Base-by-base conservation (phyloP, 2,888 invertebrate genomes). In the Dryococelus australis region DNA sequence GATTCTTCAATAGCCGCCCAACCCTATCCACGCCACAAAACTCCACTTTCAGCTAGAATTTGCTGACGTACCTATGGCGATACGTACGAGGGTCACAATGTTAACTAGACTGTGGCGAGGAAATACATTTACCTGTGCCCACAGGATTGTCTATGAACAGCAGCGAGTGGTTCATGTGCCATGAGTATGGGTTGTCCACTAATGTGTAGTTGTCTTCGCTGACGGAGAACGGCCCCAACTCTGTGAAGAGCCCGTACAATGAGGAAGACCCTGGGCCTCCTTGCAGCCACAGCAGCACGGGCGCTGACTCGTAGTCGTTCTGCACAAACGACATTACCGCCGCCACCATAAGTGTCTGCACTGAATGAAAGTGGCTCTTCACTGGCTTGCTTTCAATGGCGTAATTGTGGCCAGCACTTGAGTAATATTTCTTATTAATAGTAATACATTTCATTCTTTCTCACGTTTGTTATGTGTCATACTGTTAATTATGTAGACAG, bases 141-240 rank as follows among this genome's bases (percentile, higher is more conserved):
- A 95, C 95, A 0, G 96, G 96, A 90, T 95, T 95, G 91, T 95
- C 95, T 88, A 95, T 94, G 91, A 95, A 96, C 43, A 95, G 91
- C 89, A 95, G 91, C 9, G 95, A 94, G 90, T 94, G 95, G 89
- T 94, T 94, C 89, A 93, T 94, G 88, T 94, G 94, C 95, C 95
- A 95, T 0, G 95, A 94, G 90, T 94, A 91, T 86, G 93, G 92
- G 86, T 93, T 93, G 87, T 89, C 87, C 65, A 88, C 87, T 20
- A 89, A 87, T 0, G 90, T 93, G 93, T 92, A 93, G 93, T 92
- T 89, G 92, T 93, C 92, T 0, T 92, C 92, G 87, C 93, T 93
- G 16, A 95, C 93, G 43, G 91, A 90, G 90, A 95, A 94, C 0
- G 95, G 95, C 53, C 96, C 96, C 88, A 95, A 93, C 91, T 95